Conservation (phyloP, 1,140 invertebrate genomes). For the Meloidogyne chitwoodi region DNA sequence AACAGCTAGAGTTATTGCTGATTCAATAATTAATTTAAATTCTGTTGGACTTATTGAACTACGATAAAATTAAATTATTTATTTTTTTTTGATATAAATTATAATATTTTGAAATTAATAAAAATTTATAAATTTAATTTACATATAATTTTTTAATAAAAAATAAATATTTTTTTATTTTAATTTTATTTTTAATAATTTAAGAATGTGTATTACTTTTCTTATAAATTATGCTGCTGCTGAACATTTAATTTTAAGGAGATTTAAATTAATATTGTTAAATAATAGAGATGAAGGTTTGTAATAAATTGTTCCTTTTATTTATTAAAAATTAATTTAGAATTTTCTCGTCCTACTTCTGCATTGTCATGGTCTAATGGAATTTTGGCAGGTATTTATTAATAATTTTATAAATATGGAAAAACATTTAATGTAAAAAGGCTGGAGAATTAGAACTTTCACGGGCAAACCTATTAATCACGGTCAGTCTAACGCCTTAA, state of each 20-base stretch:
- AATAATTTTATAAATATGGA: neutral
- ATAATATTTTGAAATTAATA: no score
- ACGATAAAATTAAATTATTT: neutral
- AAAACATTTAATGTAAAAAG: no score
- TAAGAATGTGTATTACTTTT: conserved; percentile 41
- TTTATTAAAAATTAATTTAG: neutral
- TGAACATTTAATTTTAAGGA: conserved; percentile 4
- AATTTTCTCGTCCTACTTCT: conserved; percentile 35
- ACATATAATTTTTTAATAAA: conserved; percentile 3
- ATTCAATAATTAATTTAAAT: conserved; percentile 73
- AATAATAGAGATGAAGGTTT: conserved; percentile 46
- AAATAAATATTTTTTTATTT: conserved; percentile 5
- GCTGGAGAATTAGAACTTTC: no score
- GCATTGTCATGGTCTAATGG: conserved; percentile 38
- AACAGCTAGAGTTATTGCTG: conserved; percentile 75
- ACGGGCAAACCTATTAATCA: no score
- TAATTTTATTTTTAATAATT: conserved; percentile 15
- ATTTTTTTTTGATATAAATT: neutral
- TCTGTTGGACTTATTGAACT: conserved; percentile 36
- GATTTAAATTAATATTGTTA: conserved; percentile 37
- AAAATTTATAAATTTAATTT: no score
- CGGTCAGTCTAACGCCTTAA: no score
- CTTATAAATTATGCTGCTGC: conserved; percentile 1
- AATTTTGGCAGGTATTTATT: conserved; percentile 37
- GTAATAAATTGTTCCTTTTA: neutral